These are phyloP conservation scores for Anticlea derivata DNA, from an alignment of 2,888 invertebrate genomes.

Conservation along the genomic window DNA sequence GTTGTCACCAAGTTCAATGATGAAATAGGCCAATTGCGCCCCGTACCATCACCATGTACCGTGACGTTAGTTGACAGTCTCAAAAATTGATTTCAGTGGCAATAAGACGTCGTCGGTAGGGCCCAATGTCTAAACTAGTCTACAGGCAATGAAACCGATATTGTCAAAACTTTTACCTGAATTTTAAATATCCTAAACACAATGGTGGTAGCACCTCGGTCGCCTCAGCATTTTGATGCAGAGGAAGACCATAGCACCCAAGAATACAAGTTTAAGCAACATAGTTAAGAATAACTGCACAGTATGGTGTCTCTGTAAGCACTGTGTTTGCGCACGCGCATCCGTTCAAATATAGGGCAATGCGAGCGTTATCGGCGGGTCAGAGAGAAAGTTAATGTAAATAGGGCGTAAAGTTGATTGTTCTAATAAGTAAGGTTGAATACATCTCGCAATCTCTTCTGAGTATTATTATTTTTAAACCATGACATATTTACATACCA, in stretches of 20 bases:
- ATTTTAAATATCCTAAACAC: slow-evolving; percentile 38
- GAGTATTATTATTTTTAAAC: slow-evolving; percentile 7
- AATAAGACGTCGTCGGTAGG: too few relatives aligned
- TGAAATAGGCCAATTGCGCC: neutral
- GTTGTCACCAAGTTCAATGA: slow-evolving; percentile 3
- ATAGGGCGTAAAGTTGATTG: slow-evolving; percentile 12
- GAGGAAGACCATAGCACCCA: slow-evolving; percentile 66
- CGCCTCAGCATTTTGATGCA: slow-evolving; percentile 66
- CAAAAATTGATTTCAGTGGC: too few relatives aligned
- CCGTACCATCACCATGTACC: too few relatives aligned
- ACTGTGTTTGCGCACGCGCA: slow-evolving; percentile 9
- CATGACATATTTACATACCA: neutral
- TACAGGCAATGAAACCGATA: too few relatives aligned
- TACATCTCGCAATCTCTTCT: slow-evolving; percentile 10
- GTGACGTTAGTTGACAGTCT: too few relatives aligned
- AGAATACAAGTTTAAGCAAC: slow-evolving; percentile 70
- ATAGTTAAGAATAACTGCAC: slow-evolving; percentile 44
- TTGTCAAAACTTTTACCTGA: slow-evolving; percentile 20
- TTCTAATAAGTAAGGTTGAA: slow-evolving; percentile 15
- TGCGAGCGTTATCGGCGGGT: slow-evolving; percentile 34
- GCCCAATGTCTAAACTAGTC: too few relatives aligned
- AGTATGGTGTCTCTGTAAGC: slow-evolving; percentile 12
- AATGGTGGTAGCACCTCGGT: slow-evolving; percentile 52
- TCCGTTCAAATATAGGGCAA: slow-evolving; percentile 28
- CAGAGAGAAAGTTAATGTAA: slow-evolving; percentile 20